Percentiles rank a stretch among this genome's conserved stretches.
These are phyloP conservation scores for Indicator maculatus DNA, from an alignment of 2,113 vertebrate species.

Conservation along the genomic window DNA sequence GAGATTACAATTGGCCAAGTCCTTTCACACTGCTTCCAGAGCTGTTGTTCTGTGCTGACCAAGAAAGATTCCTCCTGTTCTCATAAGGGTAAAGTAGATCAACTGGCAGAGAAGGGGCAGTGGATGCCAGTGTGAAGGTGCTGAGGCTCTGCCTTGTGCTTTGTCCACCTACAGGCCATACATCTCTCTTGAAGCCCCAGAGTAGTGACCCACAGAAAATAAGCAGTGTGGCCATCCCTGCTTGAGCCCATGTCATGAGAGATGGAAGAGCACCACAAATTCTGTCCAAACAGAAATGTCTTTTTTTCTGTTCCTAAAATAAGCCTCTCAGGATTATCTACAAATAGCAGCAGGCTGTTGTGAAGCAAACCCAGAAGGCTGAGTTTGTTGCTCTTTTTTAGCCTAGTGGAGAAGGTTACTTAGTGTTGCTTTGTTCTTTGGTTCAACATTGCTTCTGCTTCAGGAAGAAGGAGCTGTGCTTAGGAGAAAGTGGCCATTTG, in stretches of 20 bases:
- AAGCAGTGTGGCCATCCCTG: not conserved
- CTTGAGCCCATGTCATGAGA: not conserved
- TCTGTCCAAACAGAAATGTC: not conserved
- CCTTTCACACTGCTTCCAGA: not conserved
- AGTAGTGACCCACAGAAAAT: not conserved
- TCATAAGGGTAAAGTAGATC: not conserved
- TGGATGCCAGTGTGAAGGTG: not conserved
- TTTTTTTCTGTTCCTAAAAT: not conserved
- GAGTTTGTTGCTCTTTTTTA: not conserved
- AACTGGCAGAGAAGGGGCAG: not conserved
- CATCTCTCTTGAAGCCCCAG: not conserved
- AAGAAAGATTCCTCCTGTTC: not conserved
- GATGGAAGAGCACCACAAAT: not conserved
- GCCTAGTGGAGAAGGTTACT: not conserved
- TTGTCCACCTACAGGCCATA: not conserved
- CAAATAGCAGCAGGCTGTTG: not conserved
- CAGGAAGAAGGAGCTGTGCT: not conserved
- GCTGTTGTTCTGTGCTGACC: not conserved
- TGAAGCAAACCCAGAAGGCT: not conserved
- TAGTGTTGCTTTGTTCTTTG: not conserved
- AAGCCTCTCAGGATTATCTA: not conserved
- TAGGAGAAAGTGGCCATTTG: not conserved
- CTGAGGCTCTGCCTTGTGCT: not conserved
- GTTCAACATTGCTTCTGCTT: not conserved
- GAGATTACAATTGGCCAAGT: not conserved